Evolutionary conservation across 2,888 invertebrate genomes (phyloP).

Genomic region (Timema cristinae): DNA sequence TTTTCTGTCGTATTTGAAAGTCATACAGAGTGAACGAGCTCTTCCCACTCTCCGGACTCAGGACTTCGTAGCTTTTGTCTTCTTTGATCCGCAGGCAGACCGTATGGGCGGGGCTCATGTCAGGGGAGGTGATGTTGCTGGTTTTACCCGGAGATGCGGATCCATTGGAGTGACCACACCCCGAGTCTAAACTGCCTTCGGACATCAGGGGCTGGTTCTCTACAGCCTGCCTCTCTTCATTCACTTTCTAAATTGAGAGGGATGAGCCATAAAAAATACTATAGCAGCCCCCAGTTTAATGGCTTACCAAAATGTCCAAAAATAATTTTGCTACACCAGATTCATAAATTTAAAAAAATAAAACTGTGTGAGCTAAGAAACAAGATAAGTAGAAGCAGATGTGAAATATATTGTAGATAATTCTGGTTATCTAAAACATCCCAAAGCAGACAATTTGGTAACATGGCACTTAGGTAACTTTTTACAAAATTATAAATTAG

Average conservation of each 20-base stretch:
- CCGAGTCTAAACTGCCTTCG: conserved; percentile 20
- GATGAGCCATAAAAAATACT: too few relatives aligned
- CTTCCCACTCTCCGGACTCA: conserved; percentile 19
- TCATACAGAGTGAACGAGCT: conserved; percentile 47
- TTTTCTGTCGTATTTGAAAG: conserved; percentile 65
- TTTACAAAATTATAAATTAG: too few relatives aligned
- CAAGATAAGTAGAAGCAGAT: too few relatives aligned
- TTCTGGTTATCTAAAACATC: too few relatives aligned
- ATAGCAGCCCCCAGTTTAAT: too few relatives aligned
- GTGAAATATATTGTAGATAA: too few relatives aligned
- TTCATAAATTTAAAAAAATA: too few relatives aligned
- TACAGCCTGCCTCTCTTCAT: conserved; percentile 21
- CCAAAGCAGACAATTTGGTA: too few relatives aligned
- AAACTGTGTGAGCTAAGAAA: too few relatives aligned
- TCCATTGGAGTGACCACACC: conserved; percentile 2
- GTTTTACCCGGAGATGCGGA: conserved; percentile 6
- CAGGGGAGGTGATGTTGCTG: conserved; percentile 4
- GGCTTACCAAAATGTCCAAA: too few relatives aligned
- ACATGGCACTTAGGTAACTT: too few relatives aligned
- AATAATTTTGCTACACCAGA: too few relatives aligned
- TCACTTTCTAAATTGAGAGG: conserved; percentile 12
- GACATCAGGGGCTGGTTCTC: conserved; percentile 27
- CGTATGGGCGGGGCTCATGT: conserved; percentile 28
- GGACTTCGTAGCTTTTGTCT: conserved; percentile 30
- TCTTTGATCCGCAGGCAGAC: conserved; percentile 31